phyloP scores from a whole-genome alignment of 2,888 invertebrate genomes.

The Seira sanloemensis region DNA sequence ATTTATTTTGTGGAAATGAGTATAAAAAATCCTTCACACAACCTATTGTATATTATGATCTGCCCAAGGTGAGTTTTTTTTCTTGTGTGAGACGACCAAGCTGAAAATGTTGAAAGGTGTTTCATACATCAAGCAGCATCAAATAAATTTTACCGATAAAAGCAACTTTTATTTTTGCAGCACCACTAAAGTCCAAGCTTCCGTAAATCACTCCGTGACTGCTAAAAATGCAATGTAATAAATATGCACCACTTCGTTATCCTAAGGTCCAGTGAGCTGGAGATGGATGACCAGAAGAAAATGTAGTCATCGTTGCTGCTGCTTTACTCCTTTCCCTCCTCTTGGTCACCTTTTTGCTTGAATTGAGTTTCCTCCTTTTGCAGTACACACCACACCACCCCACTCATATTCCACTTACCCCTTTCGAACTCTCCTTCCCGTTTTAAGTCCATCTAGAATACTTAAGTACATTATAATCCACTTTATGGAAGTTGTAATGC shows the following conservation, averaged over 20 bases:
- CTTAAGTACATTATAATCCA: conserved; percentile 63
- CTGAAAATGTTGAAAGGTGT: conserved; percentile 19
- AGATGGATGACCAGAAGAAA: conserved; percentile 49
- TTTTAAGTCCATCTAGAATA: conserved; percentile 49
- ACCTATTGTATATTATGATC: no score
- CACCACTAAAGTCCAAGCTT: no score
- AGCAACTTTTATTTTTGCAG: no score
- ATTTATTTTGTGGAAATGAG: conserved; percentile 61
- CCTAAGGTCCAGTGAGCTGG: conserved; percentile 48
- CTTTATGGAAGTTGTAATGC: conserved; percentile 59
- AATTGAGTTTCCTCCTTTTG: background rate
- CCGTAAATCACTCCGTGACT: no score
- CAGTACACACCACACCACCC: background rate
- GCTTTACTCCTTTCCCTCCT: conserved; percentile 1
- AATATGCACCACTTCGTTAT: conserved; percentile 58
- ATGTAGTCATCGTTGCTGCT: background rate
- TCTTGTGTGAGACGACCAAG: no score
- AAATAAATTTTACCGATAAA: no score
- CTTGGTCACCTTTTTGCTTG: conserved; percentile 3
- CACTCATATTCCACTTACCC: no score
- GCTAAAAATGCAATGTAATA: conserved; percentile 55
- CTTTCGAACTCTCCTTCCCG: no score
- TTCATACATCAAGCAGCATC: background rate
- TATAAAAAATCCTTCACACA: no score
- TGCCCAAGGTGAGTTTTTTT: conserved; percentile 45